phyloP scores from a whole-genome alignment of 1,140 invertebrate genomes.

The Conus ventricosus region DNA sequence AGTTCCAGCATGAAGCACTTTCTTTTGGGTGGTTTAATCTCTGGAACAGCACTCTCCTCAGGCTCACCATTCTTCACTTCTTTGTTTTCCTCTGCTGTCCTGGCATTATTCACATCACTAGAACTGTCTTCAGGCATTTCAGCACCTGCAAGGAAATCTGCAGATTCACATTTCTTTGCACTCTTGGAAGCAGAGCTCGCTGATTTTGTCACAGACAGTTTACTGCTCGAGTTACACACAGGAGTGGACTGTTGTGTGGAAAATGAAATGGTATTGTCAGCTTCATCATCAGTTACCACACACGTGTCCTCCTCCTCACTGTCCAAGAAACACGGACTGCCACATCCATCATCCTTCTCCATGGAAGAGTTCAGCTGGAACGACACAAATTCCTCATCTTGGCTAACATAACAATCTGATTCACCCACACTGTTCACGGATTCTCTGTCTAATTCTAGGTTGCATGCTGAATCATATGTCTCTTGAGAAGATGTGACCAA shows the following conservation, averaged over 20 bases:
- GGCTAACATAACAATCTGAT: neutral
- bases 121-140: neutral
- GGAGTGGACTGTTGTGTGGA: neutral
- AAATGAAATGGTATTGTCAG: neutral
- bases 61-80: neutral
- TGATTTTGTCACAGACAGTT: neutral
- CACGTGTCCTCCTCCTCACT: neutral
- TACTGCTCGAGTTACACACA: neutral
- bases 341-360: constrained; percentile 3
- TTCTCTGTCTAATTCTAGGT: neutral
- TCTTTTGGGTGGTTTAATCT: neutral
- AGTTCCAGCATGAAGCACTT: constrained; percentile 8
- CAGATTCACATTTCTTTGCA: neutral
- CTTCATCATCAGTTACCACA: neutral
- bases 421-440: neutral
- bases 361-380: neutral
- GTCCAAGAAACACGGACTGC: neutral
- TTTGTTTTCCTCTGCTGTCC: too few species aligned
- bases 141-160: constrained; percentile 5
- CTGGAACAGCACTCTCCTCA: neutral
- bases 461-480: neutral
- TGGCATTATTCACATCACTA: too few species aligned
- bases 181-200: neutral
- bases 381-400: neutral
- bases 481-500: neutral